Evolutionary conservation across 2,888 invertebrate genomes (phyloP).

Genomic region (Taphrorychus bicolor): DNA sequence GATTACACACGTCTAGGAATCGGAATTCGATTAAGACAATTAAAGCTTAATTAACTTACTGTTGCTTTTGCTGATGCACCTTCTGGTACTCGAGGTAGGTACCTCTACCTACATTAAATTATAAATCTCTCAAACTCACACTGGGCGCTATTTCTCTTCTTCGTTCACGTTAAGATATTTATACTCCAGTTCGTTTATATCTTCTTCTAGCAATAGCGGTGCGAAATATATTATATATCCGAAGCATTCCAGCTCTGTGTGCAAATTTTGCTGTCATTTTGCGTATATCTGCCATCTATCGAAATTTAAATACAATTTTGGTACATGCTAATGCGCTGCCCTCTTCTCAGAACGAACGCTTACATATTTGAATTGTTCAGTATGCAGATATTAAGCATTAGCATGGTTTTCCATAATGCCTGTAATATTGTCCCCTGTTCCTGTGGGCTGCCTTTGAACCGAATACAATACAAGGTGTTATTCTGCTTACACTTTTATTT

Average conservation of each 20-base stretch:
- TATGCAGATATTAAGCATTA: conserved; percentile 51
- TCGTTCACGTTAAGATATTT: background rate
- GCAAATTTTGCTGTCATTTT: conserved; percentile 50
- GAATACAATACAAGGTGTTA: conserved; percentile 15
- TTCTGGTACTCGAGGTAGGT: too few species aligned
- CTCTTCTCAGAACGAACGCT: conserved; percentile 48
- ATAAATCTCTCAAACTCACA: too few species aligned
- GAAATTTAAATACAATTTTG: conserved; percentile 58
- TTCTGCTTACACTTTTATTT: conserved; percentile 12
- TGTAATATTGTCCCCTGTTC: conserved; percentile 51
- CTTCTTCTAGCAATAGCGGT: conserved; percentile 5
- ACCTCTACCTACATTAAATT: too few species aligned
- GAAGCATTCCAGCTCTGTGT: conserved; percentile 45
- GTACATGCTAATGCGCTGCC: conserved; percentile 53
- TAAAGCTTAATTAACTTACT: too few species aligned
- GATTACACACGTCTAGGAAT: too few species aligned
- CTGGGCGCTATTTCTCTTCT: background rate
- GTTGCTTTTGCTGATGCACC: too few species aligned
- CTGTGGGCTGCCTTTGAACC: conserved; percentile 22
- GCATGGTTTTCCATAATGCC: conserved; percentile 53
- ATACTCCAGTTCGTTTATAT: conserved; percentile 11
- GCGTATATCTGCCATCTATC: conserved; percentile 50
- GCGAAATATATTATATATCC: conserved; percentile 22
- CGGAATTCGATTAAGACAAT: too few species aligned
- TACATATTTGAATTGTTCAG: conserved; percentile 50